These are phyloP conservation scores for Pentamera pediparva DNA, from an alignment of 53 echinoderm and acorn worm genomes.

Conservation along the genomic window DNA sequence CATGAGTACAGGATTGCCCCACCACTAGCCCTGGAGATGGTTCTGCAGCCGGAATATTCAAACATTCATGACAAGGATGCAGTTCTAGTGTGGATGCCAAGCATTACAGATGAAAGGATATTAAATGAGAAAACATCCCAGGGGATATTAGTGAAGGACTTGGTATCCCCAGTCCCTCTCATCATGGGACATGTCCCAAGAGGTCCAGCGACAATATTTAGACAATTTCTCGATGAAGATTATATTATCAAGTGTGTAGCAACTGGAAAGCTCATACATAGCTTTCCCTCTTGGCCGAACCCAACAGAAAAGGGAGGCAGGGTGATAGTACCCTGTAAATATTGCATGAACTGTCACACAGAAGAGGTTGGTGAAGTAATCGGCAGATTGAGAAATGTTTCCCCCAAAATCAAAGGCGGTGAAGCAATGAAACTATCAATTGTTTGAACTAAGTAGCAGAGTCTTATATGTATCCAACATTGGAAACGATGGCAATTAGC, in stretches of 20 bases:
- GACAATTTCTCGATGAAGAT: background rate
- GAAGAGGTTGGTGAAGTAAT: background rate
- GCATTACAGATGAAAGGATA: background rate
- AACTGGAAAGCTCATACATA: background rate
- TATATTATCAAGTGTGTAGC: background rate
- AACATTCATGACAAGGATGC: constrained; percentile 2
- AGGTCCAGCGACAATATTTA: background rate
- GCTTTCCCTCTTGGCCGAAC: background rate
- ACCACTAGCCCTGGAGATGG: background rate
- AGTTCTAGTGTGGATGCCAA: background rate
- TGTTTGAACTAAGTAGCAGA: background rate
- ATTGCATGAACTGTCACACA: background rate
- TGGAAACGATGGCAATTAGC: too few species aligned
- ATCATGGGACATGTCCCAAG: constrained; percentile 26
- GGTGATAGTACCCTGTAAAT: constrained; percentile 7
- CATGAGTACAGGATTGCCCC: constrained; percentile 17
- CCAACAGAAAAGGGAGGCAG: constrained; percentile 9
- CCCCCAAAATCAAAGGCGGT: background rate
- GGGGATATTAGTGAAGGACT: background rate
- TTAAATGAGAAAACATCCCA: background rate
- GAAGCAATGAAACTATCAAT: background rate
- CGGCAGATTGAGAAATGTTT: background rate
- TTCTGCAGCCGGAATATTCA: constrained; percentile 2
- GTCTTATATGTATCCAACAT: too few species aligned
- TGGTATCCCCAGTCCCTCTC: background rate